phyloP scores from a whole-genome alignment of 2,888 invertebrate species.

The Euphydryas editha region DNA sequence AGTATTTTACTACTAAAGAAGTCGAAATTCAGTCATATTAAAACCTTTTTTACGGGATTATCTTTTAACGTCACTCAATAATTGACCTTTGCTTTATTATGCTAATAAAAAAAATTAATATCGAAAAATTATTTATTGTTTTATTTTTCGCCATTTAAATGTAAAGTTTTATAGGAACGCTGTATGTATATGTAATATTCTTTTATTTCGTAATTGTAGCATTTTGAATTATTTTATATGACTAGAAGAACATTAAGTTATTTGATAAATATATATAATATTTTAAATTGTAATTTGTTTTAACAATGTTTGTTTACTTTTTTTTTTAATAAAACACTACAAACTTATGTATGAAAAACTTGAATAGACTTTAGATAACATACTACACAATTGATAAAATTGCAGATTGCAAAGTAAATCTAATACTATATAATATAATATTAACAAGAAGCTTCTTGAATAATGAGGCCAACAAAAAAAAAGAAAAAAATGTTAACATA shows the following conservation, averaged over 20 bases:
- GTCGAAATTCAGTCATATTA: background rate
- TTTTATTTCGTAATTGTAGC: background rate
- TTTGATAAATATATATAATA: slow-evolving; percentile 6
- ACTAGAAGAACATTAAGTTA: slow-evolving; percentile 32
- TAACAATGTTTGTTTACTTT: background rate
- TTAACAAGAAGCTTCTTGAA: background rate
- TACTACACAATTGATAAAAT: background rate
- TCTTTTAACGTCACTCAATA: background rate
- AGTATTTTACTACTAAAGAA: slow-evolving; percentile 1
- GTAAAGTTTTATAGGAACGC: background rate
- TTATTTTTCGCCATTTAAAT: background rate
- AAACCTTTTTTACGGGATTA: background rate
- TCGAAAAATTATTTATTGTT: background rate
- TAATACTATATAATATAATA: background rate
- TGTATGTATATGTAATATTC: background rate
- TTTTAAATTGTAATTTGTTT: background rate
- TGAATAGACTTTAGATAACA: background rate
- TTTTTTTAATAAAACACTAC: too few species aligned
- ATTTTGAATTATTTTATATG: slow-evolving; percentile 5
- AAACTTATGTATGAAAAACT: too few species aligned
- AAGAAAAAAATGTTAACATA: too few species aligned
- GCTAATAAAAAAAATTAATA: background rate
- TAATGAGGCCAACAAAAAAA: too few species aligned
- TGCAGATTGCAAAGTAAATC: too few species aligned
- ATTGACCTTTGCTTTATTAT: background rate